These are phyloP conservation scores for Cataglyphis altisquamis DNA, from an alignment of 2,888 invertebrate genomes.

Conservation along the genomic window DNA sequence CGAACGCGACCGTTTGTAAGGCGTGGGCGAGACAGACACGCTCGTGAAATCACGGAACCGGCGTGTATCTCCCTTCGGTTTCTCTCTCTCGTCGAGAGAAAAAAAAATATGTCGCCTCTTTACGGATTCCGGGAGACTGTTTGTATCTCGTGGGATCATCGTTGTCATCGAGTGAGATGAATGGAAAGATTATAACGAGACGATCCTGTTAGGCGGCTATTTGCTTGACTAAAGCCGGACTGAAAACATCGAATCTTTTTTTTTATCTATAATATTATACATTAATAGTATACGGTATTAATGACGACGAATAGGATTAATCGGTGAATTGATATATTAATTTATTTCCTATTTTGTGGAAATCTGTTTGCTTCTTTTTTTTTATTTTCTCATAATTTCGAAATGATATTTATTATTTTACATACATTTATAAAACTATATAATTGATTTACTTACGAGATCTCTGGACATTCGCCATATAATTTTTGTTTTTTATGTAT, in stretches of 20 bases:
- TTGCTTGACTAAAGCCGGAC: not conserved
- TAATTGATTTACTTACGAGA: not conserved
- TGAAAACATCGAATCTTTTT: not conserved
- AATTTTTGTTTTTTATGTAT: not conserved
- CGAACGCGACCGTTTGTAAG: slow-evolving; percentile 59
- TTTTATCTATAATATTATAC: not conserved
- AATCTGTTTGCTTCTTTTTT: not conserved
- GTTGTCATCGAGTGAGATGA: slow-evolving; percentile 30
- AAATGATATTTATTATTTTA: not conserved
- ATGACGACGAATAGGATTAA: not conserved
- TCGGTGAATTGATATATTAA: not conserved
- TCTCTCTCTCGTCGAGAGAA: not conserved
- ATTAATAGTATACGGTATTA: not conserved
- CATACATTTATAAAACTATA: not conserved
- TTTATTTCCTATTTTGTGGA: not conserved
- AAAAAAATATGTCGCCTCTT: slow-evolving; percentile 57
- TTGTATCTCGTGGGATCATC: not conserved
- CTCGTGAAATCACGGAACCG: slow-evolving; percentile 61
- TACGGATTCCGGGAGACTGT: slow-evolving; percentile 20
- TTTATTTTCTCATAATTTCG: not conserved
- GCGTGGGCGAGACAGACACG: slow-evolving; percentile 68
- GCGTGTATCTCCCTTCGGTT: slow-evolving; percentile 57
- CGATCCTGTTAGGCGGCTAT: slow-evolving; percentile 1
- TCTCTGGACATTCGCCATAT: not conserved
- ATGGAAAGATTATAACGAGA: slow-evolving; percentile 35